phyloP scores from a whole-genome alignment of 2,888 invertebrate genomes.

The Elaeidobius kamerunicus region DNA sequence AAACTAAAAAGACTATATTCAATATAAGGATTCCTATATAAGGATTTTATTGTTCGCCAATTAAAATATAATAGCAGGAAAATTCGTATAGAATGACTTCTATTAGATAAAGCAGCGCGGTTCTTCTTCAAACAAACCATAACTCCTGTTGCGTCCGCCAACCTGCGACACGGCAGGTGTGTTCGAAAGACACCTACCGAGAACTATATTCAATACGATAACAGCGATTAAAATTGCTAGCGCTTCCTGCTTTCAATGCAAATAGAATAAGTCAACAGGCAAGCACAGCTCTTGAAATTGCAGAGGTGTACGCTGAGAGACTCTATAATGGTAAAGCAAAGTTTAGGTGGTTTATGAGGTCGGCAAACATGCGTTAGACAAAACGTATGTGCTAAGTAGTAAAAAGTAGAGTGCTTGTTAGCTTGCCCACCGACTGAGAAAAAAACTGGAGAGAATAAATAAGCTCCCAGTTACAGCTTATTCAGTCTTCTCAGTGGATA shows the following conservation, averaged over 20 bases:
- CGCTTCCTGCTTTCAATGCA: slow-evolving; percentile 15
- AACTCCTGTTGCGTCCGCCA: slow-evolving; percentile 17
- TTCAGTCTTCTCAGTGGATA: no score
- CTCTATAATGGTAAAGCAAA: background rate
- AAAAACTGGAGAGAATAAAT: no score
- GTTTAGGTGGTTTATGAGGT: background rate
- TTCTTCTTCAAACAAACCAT: slow-evolving; percentile 6
- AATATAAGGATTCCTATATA: no score
- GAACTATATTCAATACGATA: slow-evolving; percentile 8
- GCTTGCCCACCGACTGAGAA: no score
- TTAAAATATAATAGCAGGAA: no score
- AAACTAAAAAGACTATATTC: no score
- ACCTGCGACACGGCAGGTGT: slow-evolving; percentile 19
- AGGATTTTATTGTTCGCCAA: no score
- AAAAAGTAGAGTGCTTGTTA: no score
- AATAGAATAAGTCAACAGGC: slow-evolving; percentile 8
- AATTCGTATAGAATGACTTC: background rate
- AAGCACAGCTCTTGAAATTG: background rate
- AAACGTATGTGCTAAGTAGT: no score
- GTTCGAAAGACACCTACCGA: slow-evolving; percentile 16
- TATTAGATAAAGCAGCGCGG: background rate
- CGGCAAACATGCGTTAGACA: no score
- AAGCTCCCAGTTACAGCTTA: no score
- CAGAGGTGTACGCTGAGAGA: slow-evolving; percentile 1
- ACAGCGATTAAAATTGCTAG: slow-evolving; percentile 9